These are phyloP conservation scores for Enteromius argenteus DNA, from an alignment of 2,797 vertebrate species.

Conservation along the genomic window DNA sequence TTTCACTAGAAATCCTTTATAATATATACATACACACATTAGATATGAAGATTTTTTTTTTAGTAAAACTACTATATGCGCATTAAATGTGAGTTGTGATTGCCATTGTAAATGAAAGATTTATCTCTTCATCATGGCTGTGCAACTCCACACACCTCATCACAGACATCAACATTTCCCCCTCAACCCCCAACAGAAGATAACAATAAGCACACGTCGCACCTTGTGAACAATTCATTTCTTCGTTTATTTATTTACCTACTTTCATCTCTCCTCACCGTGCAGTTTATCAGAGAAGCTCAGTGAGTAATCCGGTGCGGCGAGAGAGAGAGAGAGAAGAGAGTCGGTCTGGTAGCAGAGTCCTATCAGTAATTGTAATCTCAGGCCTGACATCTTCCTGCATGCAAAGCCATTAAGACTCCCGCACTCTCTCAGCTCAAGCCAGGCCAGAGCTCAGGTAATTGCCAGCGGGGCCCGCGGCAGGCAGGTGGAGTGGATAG, in stretches of 20 bases:
- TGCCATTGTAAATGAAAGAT: background rate
- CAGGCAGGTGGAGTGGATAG: constrained; percentile 45
- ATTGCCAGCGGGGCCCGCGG: constrained; percentile 54
- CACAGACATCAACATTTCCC: constrained; percentile 23
- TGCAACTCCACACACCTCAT: background rate
- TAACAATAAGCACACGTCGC: constrained; percentile 12
- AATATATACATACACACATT: background rate
- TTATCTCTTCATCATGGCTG: background rate
- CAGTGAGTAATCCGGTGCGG: constrained; percentile 56
- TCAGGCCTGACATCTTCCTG: constrained; percentile 76
- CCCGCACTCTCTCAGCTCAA: constrained; percentile 50
- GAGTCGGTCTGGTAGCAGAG: constrained; percentile 69
- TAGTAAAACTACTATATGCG: background rate
- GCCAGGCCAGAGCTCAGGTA: constrained; percentile 54
- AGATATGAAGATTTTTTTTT: background rate
- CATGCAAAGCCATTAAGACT: constrained; percentile 78
- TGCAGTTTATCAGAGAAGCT: constrained; percentile 55
- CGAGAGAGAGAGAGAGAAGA: constrained; percentile 60
- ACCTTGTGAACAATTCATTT: constrained; percentile 33
- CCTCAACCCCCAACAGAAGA: constrained; percentile 3
- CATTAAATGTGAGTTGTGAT: background rate
- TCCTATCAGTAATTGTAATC: constrained; percentile 83
- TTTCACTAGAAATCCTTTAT: background rate
- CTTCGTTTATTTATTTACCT: constrained; percentile 43
- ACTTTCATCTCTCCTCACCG: constrained; percentile 29